Base-by-base conservation (phyloP, 2,797 vertebrate species). In the Sciurus carolinensis region DNA sequence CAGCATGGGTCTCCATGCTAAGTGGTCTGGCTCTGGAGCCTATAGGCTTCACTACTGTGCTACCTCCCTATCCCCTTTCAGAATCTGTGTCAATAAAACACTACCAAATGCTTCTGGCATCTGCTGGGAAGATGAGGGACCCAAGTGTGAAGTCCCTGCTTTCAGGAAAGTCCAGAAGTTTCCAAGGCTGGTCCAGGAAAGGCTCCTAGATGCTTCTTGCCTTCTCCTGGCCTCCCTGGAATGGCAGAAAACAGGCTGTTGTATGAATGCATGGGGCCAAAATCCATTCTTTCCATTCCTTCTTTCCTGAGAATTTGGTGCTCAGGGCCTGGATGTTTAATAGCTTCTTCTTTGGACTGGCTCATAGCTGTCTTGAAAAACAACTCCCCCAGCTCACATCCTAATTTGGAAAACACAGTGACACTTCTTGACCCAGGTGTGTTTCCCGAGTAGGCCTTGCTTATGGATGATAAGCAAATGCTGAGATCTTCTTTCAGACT, bases 341-440 rank as follows among this genome's bases (percentile, higher is more conserved):
- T 39, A 86, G 75, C 39, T 69, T 85, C 80, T 91, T 71, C 86
- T 92, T 75, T 28, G 69, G 71, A 57, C 1, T 36, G 59, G 59
- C 64, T 75, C 59, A 64, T 1, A 84, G 66, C 69, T 82, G 20
- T 62, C 92, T 83, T 72, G 39, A 75, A n/a, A 89, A 87, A 95
- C 3, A 75, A 64, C 15, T 44, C 26, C 77, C 69, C n/a, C 20
- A 72, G 76, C 64, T 90, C 91, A 79, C 39, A 30, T 64, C 62
- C 54, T n/a, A 76, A 91, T 86, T 76, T 87, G 47, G 64, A 87
- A 95, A 86, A 87, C 36, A 52, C 4, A 81, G 77, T 0, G 0
- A 52, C 39, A 54, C 83, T 47, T 92, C 28, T 54, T 36, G 5
- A 30, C 83, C 50, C 33, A 64, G 26, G 50, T 54, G 50, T 72